Conservation (phyloP, 1,140 invertebrate genomes). For the Leucophenga varia region DNA sequence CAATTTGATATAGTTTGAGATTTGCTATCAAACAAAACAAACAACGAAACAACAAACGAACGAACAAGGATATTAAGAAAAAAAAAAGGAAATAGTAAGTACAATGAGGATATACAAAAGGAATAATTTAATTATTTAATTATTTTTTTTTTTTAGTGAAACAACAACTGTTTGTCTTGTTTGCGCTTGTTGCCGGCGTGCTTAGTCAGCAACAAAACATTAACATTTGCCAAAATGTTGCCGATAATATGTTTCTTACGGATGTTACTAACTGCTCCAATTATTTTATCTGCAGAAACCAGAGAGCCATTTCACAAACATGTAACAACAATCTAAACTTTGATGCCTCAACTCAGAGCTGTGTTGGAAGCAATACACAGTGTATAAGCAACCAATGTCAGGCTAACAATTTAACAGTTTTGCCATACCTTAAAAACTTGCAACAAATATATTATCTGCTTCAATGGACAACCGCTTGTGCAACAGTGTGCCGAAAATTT, state of each 20-base stretch:
- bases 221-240: constrained; percentile 14
- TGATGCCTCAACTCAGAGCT: constrained; percentile 2
- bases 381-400: constrained; percentile 4
- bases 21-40: no score
- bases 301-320: neutral
- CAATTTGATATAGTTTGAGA: no score
- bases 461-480: neutral
- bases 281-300: constrained; percentile 7
- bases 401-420: neutral
- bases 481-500: constrained; percentile 5
- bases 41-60: no score
- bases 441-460: constrained; percentile 15
- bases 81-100: no score
- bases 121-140: no score
- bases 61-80: no score
- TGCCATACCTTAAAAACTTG: constrained; percentile 1
- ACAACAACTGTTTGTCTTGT: no score
- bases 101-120: no score
- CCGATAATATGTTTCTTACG: constrained; percentile 9
- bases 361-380: neutral
- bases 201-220: neutral
- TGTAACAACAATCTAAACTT: constrained; percentile 6
- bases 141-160: no score
- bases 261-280: constrained; percentile 7
- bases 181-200: neutral